A percentile compares a stretch with the other conserved stretches of the same genome.
Evolutionary conservation across 2,113 vertebrate genomes (phyloP).

Genomic region (Triplophysa dalaica): DNA sequence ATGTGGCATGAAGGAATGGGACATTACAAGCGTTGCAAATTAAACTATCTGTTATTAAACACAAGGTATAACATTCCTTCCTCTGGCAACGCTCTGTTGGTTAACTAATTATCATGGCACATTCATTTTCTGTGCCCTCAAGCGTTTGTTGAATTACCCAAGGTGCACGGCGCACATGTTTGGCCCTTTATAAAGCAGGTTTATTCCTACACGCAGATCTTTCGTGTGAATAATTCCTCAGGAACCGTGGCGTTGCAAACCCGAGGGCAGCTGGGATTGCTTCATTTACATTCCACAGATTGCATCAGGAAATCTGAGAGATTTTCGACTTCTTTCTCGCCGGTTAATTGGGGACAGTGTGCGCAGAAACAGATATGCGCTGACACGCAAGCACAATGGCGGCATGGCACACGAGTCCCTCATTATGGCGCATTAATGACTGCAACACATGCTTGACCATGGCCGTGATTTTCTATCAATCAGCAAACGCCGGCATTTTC

Average conservation of each 20-base stretch:
- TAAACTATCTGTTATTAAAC: slow-evolving; percentile 65
- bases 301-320: slow-evolving; percentile 69
- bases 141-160: slow-evolving; percentile 66
- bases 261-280: slow-evolving; percentile 57
- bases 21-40: slow-evolving; percentile 62
- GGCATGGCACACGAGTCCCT: slow-evolving; percentile 61
- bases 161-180: slow-evolving; percentile 57
- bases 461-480: slow-evolving; percentile 38
- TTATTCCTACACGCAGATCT: slow-evolving; percentile 61
- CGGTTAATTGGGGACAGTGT: slow-evolving; percentile 67
- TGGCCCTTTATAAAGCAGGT: slow-evolving; percentile 57
- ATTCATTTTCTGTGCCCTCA: slow-evolving; percentile 67
- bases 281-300: slow-evolving; percentile 71
- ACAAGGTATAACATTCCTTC: slow-evolving; percentile 69
- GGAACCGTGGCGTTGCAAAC: slow-evolving; percentile 49
- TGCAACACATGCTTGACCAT: slow-evolving; percentile 51
- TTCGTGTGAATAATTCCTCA: slow-evolving; percentile 45
- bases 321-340: slow-evolving; percentile 20
- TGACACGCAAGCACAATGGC: slow-evolving; percentile 65
- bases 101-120: slow-evolving; percentile 72
- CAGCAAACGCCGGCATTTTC: slow-evolving; percentile 12
- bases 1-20: slow-evolving; percentile 60
- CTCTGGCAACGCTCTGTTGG: slow-evolving; percentile 60
- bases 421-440: slow-evolving; percentile 57
- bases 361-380: slow-evolving; percentile 64